Percentiles rank a stretch among this genome's conserved stretches.
Evolutionary conservation across 2,113 vertebrate species (phyloP).

Genomic region (Bubalus kerabau): DNA sequence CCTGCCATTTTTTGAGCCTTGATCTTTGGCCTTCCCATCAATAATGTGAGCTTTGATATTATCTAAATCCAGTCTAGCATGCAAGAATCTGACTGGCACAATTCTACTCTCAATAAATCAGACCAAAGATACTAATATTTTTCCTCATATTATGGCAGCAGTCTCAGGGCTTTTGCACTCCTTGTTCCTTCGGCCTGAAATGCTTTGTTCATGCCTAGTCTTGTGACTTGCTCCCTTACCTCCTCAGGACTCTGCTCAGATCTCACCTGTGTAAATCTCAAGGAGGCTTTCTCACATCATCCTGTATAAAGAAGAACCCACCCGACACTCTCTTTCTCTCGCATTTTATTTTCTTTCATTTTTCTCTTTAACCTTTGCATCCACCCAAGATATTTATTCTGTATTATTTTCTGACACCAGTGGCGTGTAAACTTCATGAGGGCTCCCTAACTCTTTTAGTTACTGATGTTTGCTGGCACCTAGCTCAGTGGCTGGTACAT

Average conservation of each 20-base stretch:
- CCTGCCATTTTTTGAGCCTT: not conserved
- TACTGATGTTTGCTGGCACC: not conserved
- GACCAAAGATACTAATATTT: not conserved
- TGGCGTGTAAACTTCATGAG: not conserved
- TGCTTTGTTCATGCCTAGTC: not conserved
- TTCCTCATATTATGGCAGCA: not conserved
- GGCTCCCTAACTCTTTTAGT: not conserved
- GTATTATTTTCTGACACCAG: not conserved
- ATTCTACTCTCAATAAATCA: not conserved
- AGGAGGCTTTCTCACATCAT: not conserved
- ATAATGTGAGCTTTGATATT: not conserved
- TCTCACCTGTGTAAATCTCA: not conserved
- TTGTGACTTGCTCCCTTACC: not conserved
- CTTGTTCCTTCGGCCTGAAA: not conserved
- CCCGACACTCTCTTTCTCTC: not conserved
- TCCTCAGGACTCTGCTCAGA: not conserved
- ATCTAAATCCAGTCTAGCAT: not conserved
- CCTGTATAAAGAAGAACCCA: not conserved
- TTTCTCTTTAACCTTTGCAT: not conserved
- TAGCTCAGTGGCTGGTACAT: not conserved
- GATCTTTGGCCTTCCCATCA: not conserved
- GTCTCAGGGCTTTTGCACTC: not conserved
- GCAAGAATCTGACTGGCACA: not conserved
- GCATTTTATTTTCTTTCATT: not conserved
- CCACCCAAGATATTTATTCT: not conserved